Evolutionary conservation across 2,888 invertebrate species (phyloP).

Genomic region (Bembecia ichneumoniformis): DNA sequence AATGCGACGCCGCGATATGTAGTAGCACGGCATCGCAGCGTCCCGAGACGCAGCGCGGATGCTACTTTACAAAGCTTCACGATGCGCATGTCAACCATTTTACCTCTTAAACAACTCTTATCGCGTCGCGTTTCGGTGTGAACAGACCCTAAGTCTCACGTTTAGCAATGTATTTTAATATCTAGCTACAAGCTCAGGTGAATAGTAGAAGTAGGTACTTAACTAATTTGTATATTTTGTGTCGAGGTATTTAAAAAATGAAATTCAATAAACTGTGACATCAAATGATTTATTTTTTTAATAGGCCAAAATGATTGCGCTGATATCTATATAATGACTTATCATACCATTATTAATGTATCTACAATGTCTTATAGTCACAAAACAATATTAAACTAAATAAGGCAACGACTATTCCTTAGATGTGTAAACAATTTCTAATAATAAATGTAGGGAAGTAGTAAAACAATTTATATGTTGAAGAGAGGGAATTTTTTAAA

Average conservation of each 20-base stretch:
- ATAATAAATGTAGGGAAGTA: conserved; percentile 33
- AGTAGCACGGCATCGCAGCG: too few relatives aligned
- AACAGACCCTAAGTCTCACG: too few relatives aligned
- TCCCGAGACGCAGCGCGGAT: too few relatives aligned
- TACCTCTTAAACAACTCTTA: too few relatives aligned
- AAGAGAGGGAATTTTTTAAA: conserved; percentile 29
- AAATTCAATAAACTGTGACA: conserved; percentile 45
- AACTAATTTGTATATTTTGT: too few relatives aligned
- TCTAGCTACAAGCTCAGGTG: not conserved
- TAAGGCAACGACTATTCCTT: conserved; percentile 71
- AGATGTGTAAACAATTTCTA: conserved; percentile 50
- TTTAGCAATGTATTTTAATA: too few relatives aligned
- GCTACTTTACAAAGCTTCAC: too few relatives aligned
- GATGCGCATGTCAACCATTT: too few relatives aligned
- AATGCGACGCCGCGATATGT: too few relatives aligned
- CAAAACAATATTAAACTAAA: conserved; percentile 69
- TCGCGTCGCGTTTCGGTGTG: too few relatives aligned
- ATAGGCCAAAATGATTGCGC: conserved; percentile 70
- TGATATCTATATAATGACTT: conserved; percentile 69
- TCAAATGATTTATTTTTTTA: conserved; percentile 70
- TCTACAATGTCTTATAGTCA: conserved; percentile 68
- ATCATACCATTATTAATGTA: conserved; percentile 54
- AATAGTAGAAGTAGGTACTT: too few relatives aligned
- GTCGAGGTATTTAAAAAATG: conserved; percentile 2
- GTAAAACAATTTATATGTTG: conserved; percentile 1